These are phyloP conservation scores for Hyaena hyaena DNA, from an alignment of 2,113 vertebrate species.

Conservation along the genomic window DNA sequence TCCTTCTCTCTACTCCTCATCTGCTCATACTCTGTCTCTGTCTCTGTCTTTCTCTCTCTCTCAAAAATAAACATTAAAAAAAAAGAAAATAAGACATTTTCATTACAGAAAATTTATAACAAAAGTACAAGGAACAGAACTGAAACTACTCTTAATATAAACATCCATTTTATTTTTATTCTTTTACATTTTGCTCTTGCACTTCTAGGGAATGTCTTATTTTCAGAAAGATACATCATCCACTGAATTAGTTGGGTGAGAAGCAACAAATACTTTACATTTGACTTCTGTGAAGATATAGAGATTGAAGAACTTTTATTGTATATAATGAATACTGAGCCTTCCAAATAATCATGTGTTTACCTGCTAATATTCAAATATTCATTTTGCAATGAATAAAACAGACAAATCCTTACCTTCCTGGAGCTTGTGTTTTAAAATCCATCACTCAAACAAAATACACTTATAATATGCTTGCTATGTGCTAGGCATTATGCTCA, in stretches of 20 bases:
- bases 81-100: slow-evolving; percentile 2
- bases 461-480: neutral
- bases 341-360: neutral
- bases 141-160: slow-evolving; percentile 37
- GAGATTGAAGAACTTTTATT: slow-evolving; percentile 2
- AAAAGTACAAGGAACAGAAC: slow-evolving; percentile 14
- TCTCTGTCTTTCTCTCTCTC: too few species aligned
- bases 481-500: neutral
- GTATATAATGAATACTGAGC: neutral
- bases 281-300: slow-evolving; percentile 5
- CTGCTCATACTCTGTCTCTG: too few species aligned
- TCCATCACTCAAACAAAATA: neutral
- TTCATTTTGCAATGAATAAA: slow-evolving; percentile 38
- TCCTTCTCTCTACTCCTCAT: too few species aligned
- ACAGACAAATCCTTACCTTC: neutral
- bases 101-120: slow-evolving; percentile 35
- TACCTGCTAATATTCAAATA: neutral
- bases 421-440: slow-evolving; percentile 34
- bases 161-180: slow-evolving; percentile 17
- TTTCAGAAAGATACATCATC: slow-evolving; percentile 22
- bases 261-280: neutral
- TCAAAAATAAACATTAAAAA: neutral
- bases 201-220: neutral
- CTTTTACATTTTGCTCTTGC: neutral
- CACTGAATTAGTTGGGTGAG: neutral